These are phyloP conservation scores for Drosophila kepulauana DNA, from an alignment of 1,140 invertebrate species.

Conservation along the genomic window DNA sequence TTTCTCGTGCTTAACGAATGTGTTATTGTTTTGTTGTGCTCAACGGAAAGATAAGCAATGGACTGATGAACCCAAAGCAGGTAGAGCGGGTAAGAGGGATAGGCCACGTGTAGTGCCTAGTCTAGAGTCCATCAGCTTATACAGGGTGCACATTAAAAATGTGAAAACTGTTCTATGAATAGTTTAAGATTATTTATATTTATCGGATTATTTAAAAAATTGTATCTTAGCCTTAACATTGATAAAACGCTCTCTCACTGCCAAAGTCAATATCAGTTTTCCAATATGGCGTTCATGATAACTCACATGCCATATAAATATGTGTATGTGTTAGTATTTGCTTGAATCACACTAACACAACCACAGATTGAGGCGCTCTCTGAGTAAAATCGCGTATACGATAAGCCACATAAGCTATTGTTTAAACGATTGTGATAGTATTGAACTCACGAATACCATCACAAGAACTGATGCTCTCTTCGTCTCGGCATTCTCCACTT, in stretches of 20 bases:
- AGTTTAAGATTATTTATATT: neutral
- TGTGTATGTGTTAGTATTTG: neutral
- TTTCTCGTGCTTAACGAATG: neutral
- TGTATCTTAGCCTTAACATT: neutral
- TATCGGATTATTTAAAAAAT: neutral
- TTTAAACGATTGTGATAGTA: neutral
- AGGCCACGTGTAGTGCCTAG: constrained; percentile 11
- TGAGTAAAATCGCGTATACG: neutral
- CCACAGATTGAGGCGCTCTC: neutral
- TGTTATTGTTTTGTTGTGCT: constrained; percentile 8
- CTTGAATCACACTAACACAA: neutral
- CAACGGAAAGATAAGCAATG: constrained; percentile 3
- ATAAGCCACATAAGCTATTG: too few species aligned
- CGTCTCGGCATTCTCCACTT: neutral
- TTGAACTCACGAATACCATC: neutral
- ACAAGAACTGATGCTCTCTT: neutral
- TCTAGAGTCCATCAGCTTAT: neutral
- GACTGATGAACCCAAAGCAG: constrained; percentile 1
- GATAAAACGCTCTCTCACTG: neutral
- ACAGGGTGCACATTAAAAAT: constrained; percentile 9
- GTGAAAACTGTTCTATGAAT: neutral
- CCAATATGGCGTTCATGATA: neutral
- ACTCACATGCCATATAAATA: too few species aligned
- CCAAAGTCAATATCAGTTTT: neutral
- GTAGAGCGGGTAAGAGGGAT: constrained; percentile 2